Base-by-base conservation (phyloP, 2,113 vertebrate genomes). In the Channa argus region DNA sequence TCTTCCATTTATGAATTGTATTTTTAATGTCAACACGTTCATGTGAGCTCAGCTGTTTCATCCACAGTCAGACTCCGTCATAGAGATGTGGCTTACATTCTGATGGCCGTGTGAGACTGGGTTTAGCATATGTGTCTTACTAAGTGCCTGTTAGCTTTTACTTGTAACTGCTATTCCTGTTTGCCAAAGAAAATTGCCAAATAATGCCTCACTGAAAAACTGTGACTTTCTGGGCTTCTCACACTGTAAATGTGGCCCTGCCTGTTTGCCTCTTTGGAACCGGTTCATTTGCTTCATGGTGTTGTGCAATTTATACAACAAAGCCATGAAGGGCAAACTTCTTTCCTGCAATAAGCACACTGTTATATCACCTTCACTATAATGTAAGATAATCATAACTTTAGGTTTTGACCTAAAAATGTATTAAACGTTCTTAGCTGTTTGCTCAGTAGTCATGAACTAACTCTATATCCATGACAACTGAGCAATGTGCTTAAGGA, bases 121-220 rank as follows among this genome's bases (percentile, higher is more conserved):
- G 36, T 55, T 55, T 8, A 52, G 5, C 67, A 51, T 71, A 58
- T 68, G 45, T 15, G 6, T 47, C 3, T 69, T 34, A 6, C 3
- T 53, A 9, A 10, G 45, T 39, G 54, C 59, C n/a, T 5, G 2
- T 36, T 7, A 64, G 15, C 5, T 58, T 58, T 41, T 47, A 43
- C 59, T 69, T 62, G 51, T 10, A 63, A 33, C 37, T 72, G 74
- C 63, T 63, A 50, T 11, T 74, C 34, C 47, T 54, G 50, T 79
- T 49, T 49, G 41, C 54, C 49, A 65, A 34, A 52, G 11, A 53
- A 71, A 59, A 47, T 12, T 44, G 54, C 53, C 71, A 71, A 71
- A 75, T 46, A 54, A 37, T 60, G n/a, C 15, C 64, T 43, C 53
- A 43, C 33, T 50, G 44, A 63, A 51, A 53, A 46, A n/a, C 7